A percentile compares a stretch with the other conserved stretches of the same genome.
These are phyloP conservation scores for Diadophis punctatus DNA, from an alignment of 2,113 vertebrate genomes.

Conservation along the genomic window DNA sequence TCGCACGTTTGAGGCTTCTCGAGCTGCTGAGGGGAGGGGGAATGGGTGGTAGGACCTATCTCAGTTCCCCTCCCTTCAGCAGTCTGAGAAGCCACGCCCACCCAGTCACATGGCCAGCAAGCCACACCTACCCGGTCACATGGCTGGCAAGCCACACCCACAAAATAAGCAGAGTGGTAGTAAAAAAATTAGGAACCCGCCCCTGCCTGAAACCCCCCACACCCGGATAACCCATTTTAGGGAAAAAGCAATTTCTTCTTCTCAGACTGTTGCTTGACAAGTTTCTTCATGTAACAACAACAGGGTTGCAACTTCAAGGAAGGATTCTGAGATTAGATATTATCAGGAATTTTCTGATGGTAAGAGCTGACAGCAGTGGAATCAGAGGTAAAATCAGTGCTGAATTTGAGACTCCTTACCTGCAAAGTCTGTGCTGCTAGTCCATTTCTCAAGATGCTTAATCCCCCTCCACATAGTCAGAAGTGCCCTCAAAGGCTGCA, in stretches of 20 bases:
- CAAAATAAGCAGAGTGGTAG: too few species aligned
- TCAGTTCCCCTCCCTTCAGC: too few species aligned
- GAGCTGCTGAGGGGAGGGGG: too few species aligned
- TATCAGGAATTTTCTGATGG: not conserved
- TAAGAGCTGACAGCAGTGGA: not conserved
- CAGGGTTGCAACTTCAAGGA: not conserved
- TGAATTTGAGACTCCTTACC: not conserved
- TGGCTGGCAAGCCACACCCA: too few species aligned
- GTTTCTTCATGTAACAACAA: not conserved
- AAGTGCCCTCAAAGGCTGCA: not conserved
- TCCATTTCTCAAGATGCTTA: not conserved
- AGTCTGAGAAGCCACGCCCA: too few species aligned
- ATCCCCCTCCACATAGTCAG: not conserved
- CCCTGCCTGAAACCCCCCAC: too few species aligned
- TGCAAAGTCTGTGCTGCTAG: too few species aligned
- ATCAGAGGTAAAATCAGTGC: not conserved
- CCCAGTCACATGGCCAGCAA: too few species aligned
- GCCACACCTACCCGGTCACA: too few species aligned
- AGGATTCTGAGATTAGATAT: not conserved
- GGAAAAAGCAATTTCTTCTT: not conserved
- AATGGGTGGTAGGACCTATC: too few species aligned
- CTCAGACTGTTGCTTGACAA: not conserved
- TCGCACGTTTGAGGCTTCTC: too few species aligned
- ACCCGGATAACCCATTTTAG: not conserved
- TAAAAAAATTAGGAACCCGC: too few species aligned